Percentiles rank a stretch among this genome's conserved stretches.
Conservation (phyloP, 1,140 invertebrate species). For the Calycopis cecrops region DNA sequence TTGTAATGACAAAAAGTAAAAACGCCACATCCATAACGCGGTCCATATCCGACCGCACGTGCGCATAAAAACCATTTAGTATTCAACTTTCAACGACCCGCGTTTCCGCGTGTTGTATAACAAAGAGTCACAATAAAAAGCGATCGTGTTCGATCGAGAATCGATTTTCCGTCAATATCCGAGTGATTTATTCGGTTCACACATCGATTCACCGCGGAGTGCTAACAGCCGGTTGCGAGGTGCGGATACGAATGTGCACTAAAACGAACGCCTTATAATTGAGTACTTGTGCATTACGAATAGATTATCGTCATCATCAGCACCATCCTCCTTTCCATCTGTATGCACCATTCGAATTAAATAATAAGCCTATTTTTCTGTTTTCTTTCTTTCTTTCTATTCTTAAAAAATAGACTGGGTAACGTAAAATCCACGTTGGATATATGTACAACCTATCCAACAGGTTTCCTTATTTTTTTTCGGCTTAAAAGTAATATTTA, state of each 20-base stretch:
- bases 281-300: too few relatives aligned
- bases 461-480: too few relatives aligned
- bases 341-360: too few relatives aligned
- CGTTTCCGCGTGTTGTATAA: slow-evolving; percentile 4
- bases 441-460: too few relatives aligned
- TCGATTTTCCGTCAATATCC: slow-evolving; percentile 57
- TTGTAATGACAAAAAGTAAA: background rate
- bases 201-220: slow-evolving; percentile 31
- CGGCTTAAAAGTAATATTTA: too few relatives aligned
- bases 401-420: too few relatives aligned
- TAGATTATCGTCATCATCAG: too few relatives aligned
- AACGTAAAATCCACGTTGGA: too few relatives aligned
- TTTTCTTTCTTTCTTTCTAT: too few relatives aligned
- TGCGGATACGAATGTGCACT: background rate
- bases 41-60: background rate
- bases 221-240: slow-evolving; percentile 23
- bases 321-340: too few relatives aligned
- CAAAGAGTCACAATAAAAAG: slow-evolving; percentile 3
- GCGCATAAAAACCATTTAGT: slow-evolving; percentile 3
- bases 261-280: background rate
- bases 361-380: too few relatives aligned
- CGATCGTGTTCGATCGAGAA: slow-evolving; percentile 38
- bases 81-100: slow-evolving; percentile 9
- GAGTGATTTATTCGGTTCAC: slow-evolving; percentile 53
- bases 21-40: slow-evolving; percentile 10